phyloP scores from a whole-genome alignment of 2,797 vertebrate species.

The Halcyon badia region DNA sequence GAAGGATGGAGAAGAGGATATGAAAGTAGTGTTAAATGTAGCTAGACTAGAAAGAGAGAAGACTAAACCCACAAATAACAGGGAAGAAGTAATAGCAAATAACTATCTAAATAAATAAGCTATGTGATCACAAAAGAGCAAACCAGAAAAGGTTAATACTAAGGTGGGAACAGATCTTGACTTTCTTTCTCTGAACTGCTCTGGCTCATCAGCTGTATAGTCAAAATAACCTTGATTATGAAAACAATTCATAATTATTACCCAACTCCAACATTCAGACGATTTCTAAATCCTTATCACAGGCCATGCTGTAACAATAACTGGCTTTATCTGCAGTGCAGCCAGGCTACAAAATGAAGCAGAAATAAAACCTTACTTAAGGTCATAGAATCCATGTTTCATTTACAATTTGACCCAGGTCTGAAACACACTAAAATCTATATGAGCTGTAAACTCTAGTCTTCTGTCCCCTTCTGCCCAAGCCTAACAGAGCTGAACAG shows the following conservation, averaged over 20 bases:
- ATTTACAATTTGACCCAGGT: not conserved
- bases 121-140: not conserved
- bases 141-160: not conserved
- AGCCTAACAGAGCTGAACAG: not conserved
- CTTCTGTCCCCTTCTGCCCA: not conserved
- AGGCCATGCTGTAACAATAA: not conserved
- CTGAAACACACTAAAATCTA: not conserved
- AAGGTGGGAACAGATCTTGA: not conserved
- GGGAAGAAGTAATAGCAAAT: not conserved
- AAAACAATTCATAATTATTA: not conserved
- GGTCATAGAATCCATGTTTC: not conserved
- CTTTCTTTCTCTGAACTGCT: not conserved
- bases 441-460: not conserved
- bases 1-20: not conserved
- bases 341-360: not conserved
- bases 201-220: not conserved
- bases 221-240: not conserved
- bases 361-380: not conserved
- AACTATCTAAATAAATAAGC: not conserved
- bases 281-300: not conserved
- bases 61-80: not conserved
- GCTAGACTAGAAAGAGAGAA: not conserved
- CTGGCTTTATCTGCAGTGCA: not conserved
- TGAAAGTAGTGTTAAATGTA: not conserved
- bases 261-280: not conserved